These are phyloP conservation scores for Nematostella vectensis DNA, from an alignment of 92 coral and sea anemone species.

Conservation along the genomic window DNA sequence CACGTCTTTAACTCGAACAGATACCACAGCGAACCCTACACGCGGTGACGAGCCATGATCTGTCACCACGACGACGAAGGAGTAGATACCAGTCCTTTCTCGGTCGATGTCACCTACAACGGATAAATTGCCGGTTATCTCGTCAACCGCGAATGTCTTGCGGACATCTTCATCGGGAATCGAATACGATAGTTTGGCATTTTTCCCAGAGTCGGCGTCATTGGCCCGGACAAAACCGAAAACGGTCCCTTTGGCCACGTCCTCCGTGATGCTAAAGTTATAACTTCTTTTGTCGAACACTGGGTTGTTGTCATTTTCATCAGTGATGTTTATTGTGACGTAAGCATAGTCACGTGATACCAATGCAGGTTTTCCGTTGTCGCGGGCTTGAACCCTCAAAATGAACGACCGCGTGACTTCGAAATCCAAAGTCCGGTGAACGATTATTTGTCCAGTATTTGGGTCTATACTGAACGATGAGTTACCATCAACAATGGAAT, in stretches of 20 bases:
- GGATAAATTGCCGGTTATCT: constrained; percentile 16
- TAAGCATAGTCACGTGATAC: constrained; percentile 17
- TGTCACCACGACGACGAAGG: constrained; percentile 19
- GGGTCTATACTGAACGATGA: constrained; percentile 6
- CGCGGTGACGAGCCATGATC: constrained; percentile 30
- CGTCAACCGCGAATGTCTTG: constrained; percentile 15
- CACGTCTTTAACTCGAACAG: constrained; percentile 15
- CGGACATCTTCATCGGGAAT: constrained; percentile 14
- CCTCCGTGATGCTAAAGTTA: constrained; percentile 21
- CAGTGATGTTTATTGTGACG: constrained; percentile 23
- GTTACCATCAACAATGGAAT: constrained; percentile 27
- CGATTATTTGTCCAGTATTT: constrained; percentile 11
- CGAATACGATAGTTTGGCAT: constrained; percentile 13
- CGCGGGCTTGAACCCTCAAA: constrained; percentile 25
- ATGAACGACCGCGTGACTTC: constrained; percentile 5
- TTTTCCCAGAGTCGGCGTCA: constrained; percentile 12
- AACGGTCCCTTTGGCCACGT: constrained; percentile 7
- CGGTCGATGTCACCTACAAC: constrained; percentile 1
- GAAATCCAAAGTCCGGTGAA: constrained; percentile 22
- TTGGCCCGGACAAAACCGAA: constrained; percentile 19
- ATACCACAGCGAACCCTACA: constrained; percentile 9
- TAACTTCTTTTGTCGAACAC: constrained; percentile 11
- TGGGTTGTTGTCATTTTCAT: constrained; percentile 36
- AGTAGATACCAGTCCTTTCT: constrained; percentile 17
- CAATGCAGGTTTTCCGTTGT: constrained; percentile 23